Base-by-base conservation (phyloP, 1,140 invertebrate genomes). In the Pseudomyrmex pallidus region DNA sequence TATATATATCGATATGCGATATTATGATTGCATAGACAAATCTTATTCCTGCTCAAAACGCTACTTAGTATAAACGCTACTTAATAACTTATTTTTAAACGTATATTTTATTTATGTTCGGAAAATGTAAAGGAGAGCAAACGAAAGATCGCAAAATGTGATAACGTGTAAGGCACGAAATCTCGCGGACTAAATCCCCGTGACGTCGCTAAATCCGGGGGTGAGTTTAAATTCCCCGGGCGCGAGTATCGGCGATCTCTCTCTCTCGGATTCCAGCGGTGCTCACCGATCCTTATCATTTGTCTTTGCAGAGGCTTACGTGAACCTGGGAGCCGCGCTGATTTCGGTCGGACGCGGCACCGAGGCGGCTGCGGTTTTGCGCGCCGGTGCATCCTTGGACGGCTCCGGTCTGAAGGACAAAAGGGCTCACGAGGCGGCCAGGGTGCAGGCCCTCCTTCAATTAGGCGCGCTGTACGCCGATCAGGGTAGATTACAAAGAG, bases 251-350 rank as follows among this genome's bases (percentile, higher is more conserved):
- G 44, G 15, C 13, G 17, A 22, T 74, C 20, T 72, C 68, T 57
- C 68, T 57, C 54, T 48, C 56, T 82, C 1, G 10, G 61, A 64
- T 70, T 82, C 62, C 48, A 72, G 35, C n/a, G 8, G 1, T 54
- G 35, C 46, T 90, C 56, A 87, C 35, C 56, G 15, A 84, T 86
- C 64, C 56, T 88, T 85, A 68, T 77, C 70, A 74, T 85, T 86
- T 89, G 62, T 89, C 67, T 85, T 96, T 96, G 35, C 96, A 99
- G 98, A 99, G 96, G 99, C 98, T 57, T 98, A 99, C 94, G 96
- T 99, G 78, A 99, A 99, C 92, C 95, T 99, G 89, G 99, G 98
- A 1, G 96, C 98, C 83, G 97, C 98, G 25, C 95, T 98, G 84
- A 97, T 97, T 85, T 96, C 97, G 9, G 95, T 97, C 66, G 98